A percentile compares a stretch with the other conserved stretches of the same genome.
Conservation (phyloP, 2,113 vertebrate genomes). For the Lycocorax pyrrhopterus region DNA sequence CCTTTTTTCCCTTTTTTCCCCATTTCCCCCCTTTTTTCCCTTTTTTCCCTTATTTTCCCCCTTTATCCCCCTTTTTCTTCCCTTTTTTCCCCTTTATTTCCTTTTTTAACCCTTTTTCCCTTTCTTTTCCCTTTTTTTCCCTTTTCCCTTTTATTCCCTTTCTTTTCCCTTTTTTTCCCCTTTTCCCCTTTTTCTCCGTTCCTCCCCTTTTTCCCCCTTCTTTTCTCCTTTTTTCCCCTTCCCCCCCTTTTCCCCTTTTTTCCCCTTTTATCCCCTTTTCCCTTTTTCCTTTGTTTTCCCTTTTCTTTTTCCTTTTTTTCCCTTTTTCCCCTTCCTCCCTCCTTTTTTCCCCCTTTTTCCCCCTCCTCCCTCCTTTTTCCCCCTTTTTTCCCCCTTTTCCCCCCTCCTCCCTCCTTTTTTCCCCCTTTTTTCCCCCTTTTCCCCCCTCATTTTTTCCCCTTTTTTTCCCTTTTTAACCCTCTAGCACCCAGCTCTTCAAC, state of each 20-base stretch:
- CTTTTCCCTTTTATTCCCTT: not conserved
- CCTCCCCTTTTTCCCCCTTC: not conserved
- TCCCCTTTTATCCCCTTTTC: too few species aligned
- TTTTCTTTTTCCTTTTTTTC: not conserved
- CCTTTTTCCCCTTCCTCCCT: not conserved
- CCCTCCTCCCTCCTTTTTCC: too few species aligned
- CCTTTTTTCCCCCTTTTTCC: too few species aligned
- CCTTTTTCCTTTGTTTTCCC: too few species aligned
- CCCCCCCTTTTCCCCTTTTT: too few species aligned
- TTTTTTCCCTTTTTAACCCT: not conserved
- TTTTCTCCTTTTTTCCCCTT: not conserved
- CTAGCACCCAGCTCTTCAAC: not conserved
- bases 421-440: accelerated
- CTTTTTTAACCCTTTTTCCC: too few species aligned
- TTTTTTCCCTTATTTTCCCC: too few species aligned
- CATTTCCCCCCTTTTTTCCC: accelerated
- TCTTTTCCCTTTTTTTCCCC: too few species aligned
- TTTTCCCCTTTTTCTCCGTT: too few species aligned
- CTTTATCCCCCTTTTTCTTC: accelerated
- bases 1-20: too few species aligned
- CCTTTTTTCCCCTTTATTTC: too few species aligned
- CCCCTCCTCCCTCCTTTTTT: too few species aligned
- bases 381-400: not conserved
- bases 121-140: not conserved
- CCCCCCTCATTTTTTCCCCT: accelerated